Base-by-base conservation (phyloP, 2,888 invertebrate genomes). In the Cephus rjabovi region DNA sequence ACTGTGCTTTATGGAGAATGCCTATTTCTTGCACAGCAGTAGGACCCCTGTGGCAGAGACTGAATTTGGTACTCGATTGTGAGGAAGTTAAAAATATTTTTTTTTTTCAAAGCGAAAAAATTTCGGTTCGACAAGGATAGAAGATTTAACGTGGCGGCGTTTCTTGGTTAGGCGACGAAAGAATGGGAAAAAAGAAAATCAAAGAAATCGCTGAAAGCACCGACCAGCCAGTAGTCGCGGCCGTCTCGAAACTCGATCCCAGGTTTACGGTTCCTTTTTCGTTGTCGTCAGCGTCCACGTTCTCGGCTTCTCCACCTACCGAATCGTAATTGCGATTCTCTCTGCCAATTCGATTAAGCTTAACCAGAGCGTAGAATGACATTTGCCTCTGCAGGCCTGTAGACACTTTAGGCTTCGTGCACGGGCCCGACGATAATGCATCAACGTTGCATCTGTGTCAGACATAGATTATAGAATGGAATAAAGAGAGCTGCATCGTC, bases 1-100 rank as follows among this genome's bases (percentile, higher is more conserved):
- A 86, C 82, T 82, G 80, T 85, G 82, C 83, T 84, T 84, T 83
- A 83, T 83, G 83, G 82, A 84, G 83, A 85, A 81, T 30, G 33
- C 31, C 71, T 23, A 9, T 33, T 33, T 4, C 71, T 70, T 9
- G 70, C 11, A 3, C 0, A 4, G 30, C 30, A 30, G 4, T 4
- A 40, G 6, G 15, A 6, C 23, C 9, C 23, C 40, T 40, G 23
- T 0, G 40, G 6, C 2, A 40, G 1, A 4, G 6, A 40, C 40
- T 6, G 76, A 81, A 78, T 1, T 9, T 40, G 40, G 75, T 56
- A 23, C 34, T 73, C 74, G 76, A 74, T 68, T 70, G 56, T 76
- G 77, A 76, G 80, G 76, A 80, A 79, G 78, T 79, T 74, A 75
- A 35, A 69, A 74, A 34, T 73, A 34, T 40, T 70, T 31, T 75